Conservation (phyloP, 2,888 invertebrate species). For the Calliscelio sp. region DNA sequence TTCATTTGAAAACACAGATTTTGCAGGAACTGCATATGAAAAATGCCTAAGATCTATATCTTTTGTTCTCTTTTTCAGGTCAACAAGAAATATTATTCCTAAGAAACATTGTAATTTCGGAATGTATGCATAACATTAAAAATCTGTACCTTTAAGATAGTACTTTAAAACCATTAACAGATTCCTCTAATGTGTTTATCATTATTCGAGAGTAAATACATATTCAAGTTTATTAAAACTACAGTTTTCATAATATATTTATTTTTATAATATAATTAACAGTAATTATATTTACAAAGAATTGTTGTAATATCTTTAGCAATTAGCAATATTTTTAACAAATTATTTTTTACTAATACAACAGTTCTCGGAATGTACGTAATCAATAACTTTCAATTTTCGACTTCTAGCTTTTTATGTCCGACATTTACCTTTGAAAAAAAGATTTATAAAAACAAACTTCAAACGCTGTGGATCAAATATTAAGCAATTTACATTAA, state of each 20-base stretch:
- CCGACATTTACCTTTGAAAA: too few species aligned
- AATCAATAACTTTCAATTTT: constrained; percentile 39
- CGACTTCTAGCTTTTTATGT: constrained; percentile 9
- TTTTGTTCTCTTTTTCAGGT: constrained; percentile 29
- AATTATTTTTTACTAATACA: too few species aligned
- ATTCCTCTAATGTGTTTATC: neutral
- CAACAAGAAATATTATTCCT: constrained; percentile 18
- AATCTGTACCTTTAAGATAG: neutral
- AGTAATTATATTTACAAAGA: too few species aligned
- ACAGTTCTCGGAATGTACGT: neutral
- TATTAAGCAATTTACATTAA: too few species aligned
- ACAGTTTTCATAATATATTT: too few species aligned
- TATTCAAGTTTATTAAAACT: too few species aligned
- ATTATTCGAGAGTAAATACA: too few species aligned
- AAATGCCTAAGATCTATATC: constrained; percentile 11
- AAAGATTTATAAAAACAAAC: too few species aligned
- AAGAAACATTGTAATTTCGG: constrained; percentile 11
- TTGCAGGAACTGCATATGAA: neutral
- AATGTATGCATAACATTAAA: neutral
- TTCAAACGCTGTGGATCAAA: too few species aligned
- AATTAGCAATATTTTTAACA: too few species aligned
- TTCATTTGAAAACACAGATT: neutral
- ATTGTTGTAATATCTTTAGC: too few species aligned
- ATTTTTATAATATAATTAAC: too few species aligned
- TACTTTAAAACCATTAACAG: neutral